phyloP scores from a whole-genome alignment of 2,113 vertebrate genomes.

The Pygathrix nemaeus region DNA sequence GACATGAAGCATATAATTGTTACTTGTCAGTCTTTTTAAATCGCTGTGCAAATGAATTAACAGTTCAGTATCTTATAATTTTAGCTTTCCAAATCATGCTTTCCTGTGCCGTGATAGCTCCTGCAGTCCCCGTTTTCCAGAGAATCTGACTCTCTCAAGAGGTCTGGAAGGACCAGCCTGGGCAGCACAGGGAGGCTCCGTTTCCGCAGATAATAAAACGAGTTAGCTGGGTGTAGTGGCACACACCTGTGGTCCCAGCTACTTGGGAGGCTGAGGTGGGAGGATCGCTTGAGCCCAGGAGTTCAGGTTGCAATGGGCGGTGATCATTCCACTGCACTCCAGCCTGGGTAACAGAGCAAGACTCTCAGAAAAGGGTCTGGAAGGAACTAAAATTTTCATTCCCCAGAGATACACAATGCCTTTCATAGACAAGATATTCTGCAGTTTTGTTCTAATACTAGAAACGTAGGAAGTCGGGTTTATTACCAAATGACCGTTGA shows the following conservation, averaged over 20 bases:
- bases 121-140: no score
- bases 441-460: neutral
- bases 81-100: neutral
- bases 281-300: no score
- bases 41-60: fast-evolving
- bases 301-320: no score
- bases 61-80: neutral
- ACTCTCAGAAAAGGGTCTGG: neutral
- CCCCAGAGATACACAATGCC: neutral
- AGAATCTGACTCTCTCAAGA: neutral
- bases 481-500: fast-evolving
- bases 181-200: no score
- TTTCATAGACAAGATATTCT: fast-evolving
- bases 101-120: neutral
- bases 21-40: neutral
- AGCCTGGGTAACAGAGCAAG: no score
- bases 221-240: no score
- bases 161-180: neutral
- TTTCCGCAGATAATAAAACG: no score
- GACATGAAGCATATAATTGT: neutral
- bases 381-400: neutral
- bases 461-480: fast-evolving
- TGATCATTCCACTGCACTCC: no score
- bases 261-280: no score
- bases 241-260: no score